Evolutionary conservation across 2,113 vertebrate species (phyloP).

Genomic region (Zingel zingel): DNA sequence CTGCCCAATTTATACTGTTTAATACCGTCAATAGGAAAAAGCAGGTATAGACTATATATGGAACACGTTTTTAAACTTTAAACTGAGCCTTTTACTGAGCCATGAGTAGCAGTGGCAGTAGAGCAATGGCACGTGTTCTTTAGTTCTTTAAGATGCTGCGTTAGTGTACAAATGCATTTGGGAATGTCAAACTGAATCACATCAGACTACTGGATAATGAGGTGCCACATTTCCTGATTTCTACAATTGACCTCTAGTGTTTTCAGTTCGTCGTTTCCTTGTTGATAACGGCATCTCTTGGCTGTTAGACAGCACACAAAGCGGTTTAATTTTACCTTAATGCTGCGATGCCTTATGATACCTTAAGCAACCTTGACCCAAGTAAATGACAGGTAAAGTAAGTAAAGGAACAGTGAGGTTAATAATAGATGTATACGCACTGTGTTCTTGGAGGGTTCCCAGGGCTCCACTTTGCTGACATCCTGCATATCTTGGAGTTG

Average conservation of each 20-base stretch:
- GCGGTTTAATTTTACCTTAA: constrained; percentile 4
- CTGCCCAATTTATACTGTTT: neutral
- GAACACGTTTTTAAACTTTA: neutral
- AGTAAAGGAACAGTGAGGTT: constrained; percentile 6
- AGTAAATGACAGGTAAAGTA: neutral
- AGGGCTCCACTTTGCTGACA: constrained; percentile 98
- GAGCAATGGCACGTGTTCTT: neutral
- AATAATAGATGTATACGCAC: constrained; percentile 82
- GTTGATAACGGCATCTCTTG: neutral
- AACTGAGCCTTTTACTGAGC: constrained; percentile 4
- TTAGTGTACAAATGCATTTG: neutral
- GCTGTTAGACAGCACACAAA: neutral
- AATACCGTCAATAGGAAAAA: neutral
- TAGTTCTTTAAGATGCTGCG: neutral
- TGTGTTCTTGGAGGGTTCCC: constrained; percentile 99
- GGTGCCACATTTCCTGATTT: neutral
- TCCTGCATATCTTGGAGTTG: constrained; percentile 99
- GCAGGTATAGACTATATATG: neutral
- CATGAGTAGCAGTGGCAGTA: neutral
- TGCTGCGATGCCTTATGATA: neutral
- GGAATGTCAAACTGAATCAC: neutral
- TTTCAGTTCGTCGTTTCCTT: neutral
- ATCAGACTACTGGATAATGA: neutral
- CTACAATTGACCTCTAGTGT: neutral
- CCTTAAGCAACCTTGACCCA: constrained; percentile 15